Conservation (phyloP, 1,140 invertebrate species). For the Euura saliciscinereae region DNA sequence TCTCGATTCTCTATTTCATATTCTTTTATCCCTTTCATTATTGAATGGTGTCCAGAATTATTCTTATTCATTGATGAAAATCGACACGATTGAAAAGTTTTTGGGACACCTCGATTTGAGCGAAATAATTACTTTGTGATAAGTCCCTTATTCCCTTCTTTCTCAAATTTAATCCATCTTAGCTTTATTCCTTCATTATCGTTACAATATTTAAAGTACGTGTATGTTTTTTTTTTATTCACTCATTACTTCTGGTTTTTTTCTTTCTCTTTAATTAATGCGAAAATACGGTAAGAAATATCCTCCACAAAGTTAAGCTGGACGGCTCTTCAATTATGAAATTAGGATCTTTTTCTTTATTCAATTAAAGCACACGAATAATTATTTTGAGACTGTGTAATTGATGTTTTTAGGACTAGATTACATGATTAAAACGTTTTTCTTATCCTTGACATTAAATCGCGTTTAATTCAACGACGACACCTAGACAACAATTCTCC, state of each 20-base stretch:
- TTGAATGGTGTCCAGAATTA: too few species aligned
- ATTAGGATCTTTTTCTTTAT: slow-evolving; percentile 52
- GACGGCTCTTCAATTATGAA: slow-evolving; percentile 58
- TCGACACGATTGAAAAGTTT: too few species aligned
- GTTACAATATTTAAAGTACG: slow-evolving; percentile 6
- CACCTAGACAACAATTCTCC: too few species aligned
- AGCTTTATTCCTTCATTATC: slow-evolving; percentile 2
- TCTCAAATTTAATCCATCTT: not conserved
- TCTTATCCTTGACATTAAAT: too few species aligned
- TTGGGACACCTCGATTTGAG: too few species aligned
- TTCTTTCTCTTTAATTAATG: slow-evolving; percentile 34
- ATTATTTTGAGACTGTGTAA: not conserved
- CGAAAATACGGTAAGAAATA: slow-evolving; percentile 59
- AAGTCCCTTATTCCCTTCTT: slow-evolving; percentile 12
- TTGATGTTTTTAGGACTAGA: not conserved
- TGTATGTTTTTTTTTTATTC: slow-evolving; percentile 4
- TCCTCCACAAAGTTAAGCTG: slow-evolving; percentile 59
- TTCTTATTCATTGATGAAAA: too few species aligned
- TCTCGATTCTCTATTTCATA: too few species aligned
- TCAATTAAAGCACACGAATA: slow-evolving; percentile 47
- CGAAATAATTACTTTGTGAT: too few species aligned
- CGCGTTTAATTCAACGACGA: too few species aligned
- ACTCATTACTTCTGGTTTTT: not conserved
- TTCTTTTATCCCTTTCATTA: too few species aligned
- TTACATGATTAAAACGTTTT: too few species aligned